Conservation (phyloP, 2,888 invertebrate species). For the Dione vanillae region DNA sequence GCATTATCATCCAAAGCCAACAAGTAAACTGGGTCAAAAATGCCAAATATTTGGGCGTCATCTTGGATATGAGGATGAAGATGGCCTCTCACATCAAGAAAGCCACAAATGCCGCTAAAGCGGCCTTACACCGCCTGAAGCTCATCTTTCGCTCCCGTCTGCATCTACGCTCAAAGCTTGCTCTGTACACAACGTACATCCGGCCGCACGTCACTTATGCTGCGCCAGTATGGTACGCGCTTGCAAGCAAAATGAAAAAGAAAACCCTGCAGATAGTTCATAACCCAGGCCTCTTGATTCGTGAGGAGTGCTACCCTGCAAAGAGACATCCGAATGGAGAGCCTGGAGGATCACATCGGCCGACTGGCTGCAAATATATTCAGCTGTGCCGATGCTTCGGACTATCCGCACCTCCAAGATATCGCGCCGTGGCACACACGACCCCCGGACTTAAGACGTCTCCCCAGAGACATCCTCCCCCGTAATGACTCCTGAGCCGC, state of each 20-base stretch:
- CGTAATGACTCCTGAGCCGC: not conserved
- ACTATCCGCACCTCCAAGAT: not conserved
- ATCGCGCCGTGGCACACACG: too few species aligned
- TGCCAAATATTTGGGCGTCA: not conserved
- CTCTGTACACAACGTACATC: not conserved
- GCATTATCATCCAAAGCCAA: not conserved
- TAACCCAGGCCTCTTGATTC: not conserved
- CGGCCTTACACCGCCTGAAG: too few species aligned
- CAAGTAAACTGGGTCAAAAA: not conserved
- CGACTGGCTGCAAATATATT: slow-evolving; percentile 13
- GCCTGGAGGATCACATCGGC: not conserved
- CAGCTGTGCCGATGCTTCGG: slow-evolving; percentile 14
- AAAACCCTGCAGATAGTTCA: not conserved
- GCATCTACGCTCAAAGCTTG: not conserved
- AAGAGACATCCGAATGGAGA: slow-evolving; percentile 32
- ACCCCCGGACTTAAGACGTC: too few species aligned
- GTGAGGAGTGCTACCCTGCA: not conserved
- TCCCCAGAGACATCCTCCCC: not conserved
- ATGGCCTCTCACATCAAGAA: too few species aligned
- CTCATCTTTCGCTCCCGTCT: not conserved
- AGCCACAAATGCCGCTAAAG: too few species aligned
- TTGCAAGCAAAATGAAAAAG: not conserved
- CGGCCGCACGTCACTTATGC: not conserved
- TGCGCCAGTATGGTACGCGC: not conserved
- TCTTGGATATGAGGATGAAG: not conserved